Conservation (phyloP, 1,140 invertebrate genomes). For the Laupala kohalensis region DNA sequence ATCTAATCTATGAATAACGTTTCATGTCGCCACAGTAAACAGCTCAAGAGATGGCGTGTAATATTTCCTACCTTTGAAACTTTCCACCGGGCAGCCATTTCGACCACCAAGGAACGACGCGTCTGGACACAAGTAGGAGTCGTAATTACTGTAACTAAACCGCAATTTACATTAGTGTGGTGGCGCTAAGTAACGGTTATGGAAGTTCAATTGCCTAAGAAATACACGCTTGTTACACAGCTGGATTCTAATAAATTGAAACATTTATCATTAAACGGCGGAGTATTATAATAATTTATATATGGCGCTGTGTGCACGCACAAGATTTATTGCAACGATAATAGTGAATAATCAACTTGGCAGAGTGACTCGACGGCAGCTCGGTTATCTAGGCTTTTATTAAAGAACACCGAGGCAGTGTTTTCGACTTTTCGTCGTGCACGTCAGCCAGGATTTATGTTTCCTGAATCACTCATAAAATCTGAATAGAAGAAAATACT, state of each 20-base stretch:
- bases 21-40: too few species aligned
- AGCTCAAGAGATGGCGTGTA: too few species aligned
- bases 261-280: neutral
- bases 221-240: neutral
- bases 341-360: neutral
- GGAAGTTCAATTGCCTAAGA: neutral
- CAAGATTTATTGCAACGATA: neutral
- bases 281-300: neutral
- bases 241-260: neutral
- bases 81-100: too few species aligned
- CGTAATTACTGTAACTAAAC: neutral
- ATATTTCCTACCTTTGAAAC: too few species aligned
- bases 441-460: neutral
- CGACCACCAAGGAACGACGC: too few species aligned
- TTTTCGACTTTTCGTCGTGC: neutral
- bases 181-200: neutral
- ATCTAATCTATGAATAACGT: too few species aligned
- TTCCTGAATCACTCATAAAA: neutral
- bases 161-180: neutral
- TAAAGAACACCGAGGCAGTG: neutral
- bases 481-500: neutral
- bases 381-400: neutral
- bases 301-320: neutral
- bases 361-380: neutral
- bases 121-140: too few species aligned